Percentiles rank a stretch among this genome's conserved stretches.
Evolutionary conservation across 2,797 vertebrate species (phyloP).

Genomic region (Oophaga sylvatica): DNA sequence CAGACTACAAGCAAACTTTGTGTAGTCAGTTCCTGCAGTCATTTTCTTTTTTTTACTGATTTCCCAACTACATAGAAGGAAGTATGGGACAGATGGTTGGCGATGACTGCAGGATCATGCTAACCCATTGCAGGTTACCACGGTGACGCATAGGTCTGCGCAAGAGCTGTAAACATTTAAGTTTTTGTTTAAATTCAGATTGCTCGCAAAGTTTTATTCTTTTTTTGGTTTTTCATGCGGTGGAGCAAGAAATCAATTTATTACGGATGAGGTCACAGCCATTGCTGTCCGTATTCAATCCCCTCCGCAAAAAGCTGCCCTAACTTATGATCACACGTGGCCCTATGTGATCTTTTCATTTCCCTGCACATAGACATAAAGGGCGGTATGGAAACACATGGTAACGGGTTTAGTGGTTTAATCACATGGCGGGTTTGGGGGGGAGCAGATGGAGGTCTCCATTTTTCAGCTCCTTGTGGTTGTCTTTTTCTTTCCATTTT

Average conservation of each 20-base stretch:
- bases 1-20: neutral
- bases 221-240: neutral
- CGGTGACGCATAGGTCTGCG: neutral
- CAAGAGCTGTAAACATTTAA: neutral
- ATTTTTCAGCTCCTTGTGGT: neutral
- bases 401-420: conserved; percentile 11
- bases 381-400: conserved; percentile 2
- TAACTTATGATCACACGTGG: neutral
- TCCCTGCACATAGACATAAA: neutral
- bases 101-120: neutral
- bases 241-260: too few species aligned
- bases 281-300: neutral
- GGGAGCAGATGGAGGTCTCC: neutral
- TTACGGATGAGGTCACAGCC: neutral
- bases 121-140: neutral
- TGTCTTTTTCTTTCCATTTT: neutral
- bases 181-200: neutral
- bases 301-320: neutral
- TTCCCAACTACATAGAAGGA: neutral
- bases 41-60: neutral
- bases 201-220: too few species aligned
- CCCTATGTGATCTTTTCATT: neutral
- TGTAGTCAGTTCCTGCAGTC: neutral
- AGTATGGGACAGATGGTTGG: neutral
- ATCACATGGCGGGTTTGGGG: neutral